phyloP scores from a whole-genome alignment of 2,113 vertebrate genomes.

The Elaphurus davidianus region DNA sequence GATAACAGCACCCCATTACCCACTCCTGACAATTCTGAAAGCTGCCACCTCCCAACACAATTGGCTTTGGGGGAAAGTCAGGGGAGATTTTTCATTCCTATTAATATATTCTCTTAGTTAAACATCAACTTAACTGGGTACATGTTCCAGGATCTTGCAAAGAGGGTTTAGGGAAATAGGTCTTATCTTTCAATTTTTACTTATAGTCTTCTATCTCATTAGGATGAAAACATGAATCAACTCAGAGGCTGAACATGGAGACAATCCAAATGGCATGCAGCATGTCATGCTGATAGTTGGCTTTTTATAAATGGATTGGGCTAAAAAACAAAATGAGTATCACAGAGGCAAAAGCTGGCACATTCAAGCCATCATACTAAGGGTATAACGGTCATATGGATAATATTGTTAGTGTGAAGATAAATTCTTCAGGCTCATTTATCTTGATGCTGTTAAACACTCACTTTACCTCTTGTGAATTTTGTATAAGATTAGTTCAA shows the following conservation, averaged over 20 bases:
- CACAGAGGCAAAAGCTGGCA: not conserved
- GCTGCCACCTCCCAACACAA: not conserved
- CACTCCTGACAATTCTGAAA: not conserved
- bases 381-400: not conserved
- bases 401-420: not conserved
- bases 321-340: not conserved
- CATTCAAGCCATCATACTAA: not conserved
- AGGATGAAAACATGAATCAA: slow-evolving; percentile 34
- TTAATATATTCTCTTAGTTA: not conserved
- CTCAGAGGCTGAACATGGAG: not conserved
- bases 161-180: not conserved
- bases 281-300: not conserved
- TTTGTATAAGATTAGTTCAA: not conserved
- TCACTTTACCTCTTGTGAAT: not conserved
- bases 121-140: not conserved
- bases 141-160: not conserved
- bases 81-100: not conserved
- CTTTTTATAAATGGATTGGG: not conserved
- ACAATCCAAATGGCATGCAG: not conserved
- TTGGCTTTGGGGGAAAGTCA: not conserved
- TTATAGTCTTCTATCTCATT: not conserved
- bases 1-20: not conserved
- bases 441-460: not conserved
- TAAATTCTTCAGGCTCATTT: not conserved
- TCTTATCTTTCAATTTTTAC: not conserved